Conservation (phyloP, 2,113 vertebrate genomes). For the Acrocephalus kingi region DNA sequence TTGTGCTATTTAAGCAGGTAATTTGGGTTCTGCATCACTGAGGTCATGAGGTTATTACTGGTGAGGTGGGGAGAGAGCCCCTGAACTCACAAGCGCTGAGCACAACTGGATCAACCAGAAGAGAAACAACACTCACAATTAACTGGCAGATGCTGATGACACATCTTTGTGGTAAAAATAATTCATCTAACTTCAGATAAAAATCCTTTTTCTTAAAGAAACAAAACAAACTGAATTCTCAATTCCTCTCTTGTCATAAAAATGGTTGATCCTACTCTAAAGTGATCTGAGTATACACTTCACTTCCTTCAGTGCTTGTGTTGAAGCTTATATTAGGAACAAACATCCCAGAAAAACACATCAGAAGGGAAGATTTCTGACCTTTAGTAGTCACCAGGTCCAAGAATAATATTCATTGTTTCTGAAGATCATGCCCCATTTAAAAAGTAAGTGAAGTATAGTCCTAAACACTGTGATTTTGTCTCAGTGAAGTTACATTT, state of each 20-base stretch:
- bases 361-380: neutral
- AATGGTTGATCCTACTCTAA: neutral
- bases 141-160: neutral
- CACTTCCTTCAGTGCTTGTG: neutral
- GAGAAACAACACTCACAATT: neutral
- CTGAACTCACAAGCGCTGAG: neutral
- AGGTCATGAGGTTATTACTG: neutral
- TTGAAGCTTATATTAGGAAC: neutral
- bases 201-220: neutral
- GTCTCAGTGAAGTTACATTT: neutral
- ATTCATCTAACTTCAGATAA: neutral
- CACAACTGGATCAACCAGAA: neutral
- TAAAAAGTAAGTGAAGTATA: neutral
- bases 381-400: neutral
- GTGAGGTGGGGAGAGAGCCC: neutral
- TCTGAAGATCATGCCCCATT: neutral
- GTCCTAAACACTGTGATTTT: neutral
- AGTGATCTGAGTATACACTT: neutral
- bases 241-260: neutral
- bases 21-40: neutral
- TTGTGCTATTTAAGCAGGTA: neutral
- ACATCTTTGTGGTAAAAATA: neutral
- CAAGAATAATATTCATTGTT: neutral
- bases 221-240: neutral
- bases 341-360: neutral